A percentile compares a stretch with the other conserved stretches of the same genome.
phyloP scores from a whole-genome alignment of 2,113 vertebrate species.

The Phylloscopus whistleri region DNA sequence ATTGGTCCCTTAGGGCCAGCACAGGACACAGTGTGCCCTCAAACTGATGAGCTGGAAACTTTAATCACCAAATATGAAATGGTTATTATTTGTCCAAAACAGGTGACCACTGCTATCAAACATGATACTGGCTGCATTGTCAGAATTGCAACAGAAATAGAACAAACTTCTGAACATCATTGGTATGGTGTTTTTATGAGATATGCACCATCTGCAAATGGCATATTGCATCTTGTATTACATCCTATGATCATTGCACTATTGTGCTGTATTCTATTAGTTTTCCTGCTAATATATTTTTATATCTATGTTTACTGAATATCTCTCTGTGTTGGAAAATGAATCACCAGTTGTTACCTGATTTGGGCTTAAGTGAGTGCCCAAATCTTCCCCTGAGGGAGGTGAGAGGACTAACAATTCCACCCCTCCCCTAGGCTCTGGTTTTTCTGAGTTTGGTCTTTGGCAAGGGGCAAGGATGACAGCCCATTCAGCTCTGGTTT shows the following conservation, averaged over 20 bases:
- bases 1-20: neutral
- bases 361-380: neutral
- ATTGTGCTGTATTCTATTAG: neutral
- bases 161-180: neutral
- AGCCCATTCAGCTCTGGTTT: neutral
- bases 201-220: neutral
- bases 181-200: neutral
- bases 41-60: neutral
- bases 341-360: neutral
- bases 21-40: neutral
- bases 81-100: neutral
- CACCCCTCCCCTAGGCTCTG: fast-evolving
- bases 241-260: neutral
- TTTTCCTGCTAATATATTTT: neutral
- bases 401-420: neutral
- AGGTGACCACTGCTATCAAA: neutral
- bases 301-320: neutral
- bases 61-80: neutral
- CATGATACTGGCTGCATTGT: neutral
- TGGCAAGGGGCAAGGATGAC: neutral
- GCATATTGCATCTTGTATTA: neutral
- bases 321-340: neutral
- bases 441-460: neutral
- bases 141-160: conserved; percentile 18
- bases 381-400: fast-evolving